phyloP scores from a whole-genome alignment of 2,888 invertebrate species.

The Didymodactylos carnosus region DNA sequence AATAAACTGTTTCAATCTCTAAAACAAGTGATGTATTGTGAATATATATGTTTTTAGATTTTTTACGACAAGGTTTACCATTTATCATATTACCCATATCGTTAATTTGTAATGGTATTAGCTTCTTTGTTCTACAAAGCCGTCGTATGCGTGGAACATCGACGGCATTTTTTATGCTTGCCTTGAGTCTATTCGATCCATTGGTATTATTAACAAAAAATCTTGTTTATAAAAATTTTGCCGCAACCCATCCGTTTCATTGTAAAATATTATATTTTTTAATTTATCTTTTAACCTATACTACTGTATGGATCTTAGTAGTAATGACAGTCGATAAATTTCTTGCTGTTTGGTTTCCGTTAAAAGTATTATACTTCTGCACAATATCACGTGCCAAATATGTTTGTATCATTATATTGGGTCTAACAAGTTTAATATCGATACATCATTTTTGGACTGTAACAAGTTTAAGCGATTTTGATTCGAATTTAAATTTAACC shows the following conservation, averaged over 20 bases:
- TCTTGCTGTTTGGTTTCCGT: background rate
- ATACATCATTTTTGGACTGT: background rate
- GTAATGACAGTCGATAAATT: background rate
- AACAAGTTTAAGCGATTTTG: background rate
- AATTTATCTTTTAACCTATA: background rate
- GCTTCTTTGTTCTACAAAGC: background rate
- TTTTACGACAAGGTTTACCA: background rate
- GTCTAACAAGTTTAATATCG: background rate
- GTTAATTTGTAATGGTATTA: background rate
- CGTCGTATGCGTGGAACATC: background rate
- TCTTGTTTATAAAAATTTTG: background rate
- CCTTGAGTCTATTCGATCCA: background rate
- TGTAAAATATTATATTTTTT: background rate
- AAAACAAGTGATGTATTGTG: no score
- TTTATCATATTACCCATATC: background rate
- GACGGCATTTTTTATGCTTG: background rate
- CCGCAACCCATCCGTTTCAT: background rate
- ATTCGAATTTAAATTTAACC: background rate
- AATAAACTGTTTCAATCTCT: no score
- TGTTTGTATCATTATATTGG: background rate
- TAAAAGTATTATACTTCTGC: background rate
- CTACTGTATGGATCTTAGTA: background rate
- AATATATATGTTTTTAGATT: no score
- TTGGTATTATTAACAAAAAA: background rate
- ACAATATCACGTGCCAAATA: background rate